These are phyloP conservation scores for Monarcha castaneiventris DNA, from an alignment of 2,113 vertebrate genomes.

Conservation along the genomic window DNA sequence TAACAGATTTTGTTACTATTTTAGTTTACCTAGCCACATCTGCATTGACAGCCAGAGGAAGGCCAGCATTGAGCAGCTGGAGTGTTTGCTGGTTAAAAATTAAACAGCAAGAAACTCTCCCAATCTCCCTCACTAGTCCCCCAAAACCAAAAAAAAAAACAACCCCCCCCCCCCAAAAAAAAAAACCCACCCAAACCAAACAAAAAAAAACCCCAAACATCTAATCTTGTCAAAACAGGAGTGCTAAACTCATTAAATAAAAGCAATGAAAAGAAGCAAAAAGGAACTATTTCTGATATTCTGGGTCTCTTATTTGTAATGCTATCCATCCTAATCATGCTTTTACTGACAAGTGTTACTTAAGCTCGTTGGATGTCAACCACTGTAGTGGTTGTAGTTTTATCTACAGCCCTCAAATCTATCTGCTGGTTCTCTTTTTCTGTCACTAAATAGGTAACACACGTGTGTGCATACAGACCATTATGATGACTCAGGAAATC, in stretches of 20 bases:
- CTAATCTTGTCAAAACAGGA: neutral
- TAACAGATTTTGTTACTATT: neutral
- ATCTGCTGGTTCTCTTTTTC: neutral
- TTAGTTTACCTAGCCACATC: neutral
- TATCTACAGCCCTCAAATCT: neutral
- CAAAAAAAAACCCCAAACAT: neutral
- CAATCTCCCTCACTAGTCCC: fast-evolving
- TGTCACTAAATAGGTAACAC: neutral
- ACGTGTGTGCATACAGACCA: neutral
- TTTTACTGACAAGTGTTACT: neutral
- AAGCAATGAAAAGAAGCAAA: neutral
- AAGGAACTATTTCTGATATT: neutral
- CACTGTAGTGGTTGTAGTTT: neutral
- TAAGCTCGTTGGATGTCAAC: neutral
- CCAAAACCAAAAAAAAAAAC: neutral
- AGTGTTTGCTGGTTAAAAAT: neutral
- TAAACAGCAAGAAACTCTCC: neutral
- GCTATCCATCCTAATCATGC: neutral
- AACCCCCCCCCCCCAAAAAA: neutral
- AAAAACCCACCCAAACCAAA: neutral
- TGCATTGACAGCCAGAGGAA: neutral
- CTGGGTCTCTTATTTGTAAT: neutral
- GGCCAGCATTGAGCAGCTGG: neutral
- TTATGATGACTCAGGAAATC: neutral
- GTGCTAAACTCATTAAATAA: neutral